Conservation (phyloP, 2,113 vertebrate genomes). For the Chlorodrepanis virens region DNA sequence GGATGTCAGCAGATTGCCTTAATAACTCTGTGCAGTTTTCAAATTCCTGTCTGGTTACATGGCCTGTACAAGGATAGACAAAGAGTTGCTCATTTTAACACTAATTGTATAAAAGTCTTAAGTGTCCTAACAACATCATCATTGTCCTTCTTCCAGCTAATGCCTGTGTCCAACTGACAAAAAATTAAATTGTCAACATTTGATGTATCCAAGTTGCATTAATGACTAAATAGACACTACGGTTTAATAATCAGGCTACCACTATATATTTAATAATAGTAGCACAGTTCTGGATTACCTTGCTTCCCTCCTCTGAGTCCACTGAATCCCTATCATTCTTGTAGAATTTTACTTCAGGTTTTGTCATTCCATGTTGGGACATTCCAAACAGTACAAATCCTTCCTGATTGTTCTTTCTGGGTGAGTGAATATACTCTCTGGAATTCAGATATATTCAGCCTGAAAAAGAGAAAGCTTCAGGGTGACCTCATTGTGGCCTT, state of each 20-base stretch:
- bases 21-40: neutral
- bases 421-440: neutral
- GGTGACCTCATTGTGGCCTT: neutral
- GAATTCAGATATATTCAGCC: neutral
- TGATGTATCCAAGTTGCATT: neutral
- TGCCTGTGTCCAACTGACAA: neutral
- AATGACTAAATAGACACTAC: neutral
- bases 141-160: neutral
- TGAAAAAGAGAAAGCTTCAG: neutral
- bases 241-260: neutral
- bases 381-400: neutral
- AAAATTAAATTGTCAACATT: neutral
- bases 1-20: neutral
- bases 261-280: neutral
- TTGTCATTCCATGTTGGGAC: neutral
- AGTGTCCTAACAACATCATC: neutral
- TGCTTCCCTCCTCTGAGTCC: neutral
- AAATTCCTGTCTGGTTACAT: neutral
- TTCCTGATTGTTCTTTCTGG: neutral
- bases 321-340: neutral
- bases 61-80: neutral
- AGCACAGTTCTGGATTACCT: neutral
- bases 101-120: neutral
- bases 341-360: neutral
- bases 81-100: neutral